Evolutionary conservation across 2,888 invertebrate species (phyloP).

Genomic region (Steinernema carpocapsae): DNA sequence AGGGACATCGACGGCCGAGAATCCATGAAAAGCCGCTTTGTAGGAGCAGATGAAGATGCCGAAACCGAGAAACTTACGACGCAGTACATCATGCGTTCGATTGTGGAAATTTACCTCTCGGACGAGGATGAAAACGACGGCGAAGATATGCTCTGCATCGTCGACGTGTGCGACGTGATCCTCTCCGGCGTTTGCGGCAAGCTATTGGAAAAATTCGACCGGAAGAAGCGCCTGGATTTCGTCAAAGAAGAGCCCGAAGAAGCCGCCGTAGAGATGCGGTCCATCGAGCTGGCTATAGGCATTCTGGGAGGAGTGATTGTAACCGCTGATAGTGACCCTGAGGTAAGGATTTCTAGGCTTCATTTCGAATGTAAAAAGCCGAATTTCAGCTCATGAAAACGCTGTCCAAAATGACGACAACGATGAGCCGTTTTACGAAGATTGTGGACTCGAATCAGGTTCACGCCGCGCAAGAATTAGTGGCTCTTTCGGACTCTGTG

Average conservation of each 20-base stretch:
- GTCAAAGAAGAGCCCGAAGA: not conserved
- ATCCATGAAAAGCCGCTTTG: not conserved
- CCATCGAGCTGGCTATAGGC: slow-evolving; percentile 33
- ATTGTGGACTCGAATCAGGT: not conserved
- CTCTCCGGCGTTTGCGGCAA: not conserved
- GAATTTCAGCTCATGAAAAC: not conserved
- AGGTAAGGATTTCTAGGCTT: not conserved
- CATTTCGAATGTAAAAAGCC: not conserved
- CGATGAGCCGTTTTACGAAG: not conserved
- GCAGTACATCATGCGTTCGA: slow-evolving; percentile 33
- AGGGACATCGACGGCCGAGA: not conserved
- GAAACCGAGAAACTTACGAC: not conserved
- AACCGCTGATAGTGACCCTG: slow-evolving; percentile 25
- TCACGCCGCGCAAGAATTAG: slow-evolving; percentile 19
- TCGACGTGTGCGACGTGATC: slow-evolving; percentile 27
- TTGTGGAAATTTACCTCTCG: slow-evolving; percentile 33
- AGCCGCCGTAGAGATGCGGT: slow-evolving; percentile 20
- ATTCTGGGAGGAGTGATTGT: slow-evolving; percentile 27
- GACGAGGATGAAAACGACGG: not conserved
- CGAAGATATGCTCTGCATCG: slow-evolving; percentile 17
- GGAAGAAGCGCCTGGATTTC: not conserved
- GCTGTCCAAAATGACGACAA: not conserved
- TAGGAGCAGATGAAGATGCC: not conserved
- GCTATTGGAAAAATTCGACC: not conserved
- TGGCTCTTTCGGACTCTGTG: not conserved